Evolutionary conservation across 2,113 vertebrate species (phyloP), one percentile per base, ranked within the genome.

Genomic region (Ondatra zibethicus): DNA sequence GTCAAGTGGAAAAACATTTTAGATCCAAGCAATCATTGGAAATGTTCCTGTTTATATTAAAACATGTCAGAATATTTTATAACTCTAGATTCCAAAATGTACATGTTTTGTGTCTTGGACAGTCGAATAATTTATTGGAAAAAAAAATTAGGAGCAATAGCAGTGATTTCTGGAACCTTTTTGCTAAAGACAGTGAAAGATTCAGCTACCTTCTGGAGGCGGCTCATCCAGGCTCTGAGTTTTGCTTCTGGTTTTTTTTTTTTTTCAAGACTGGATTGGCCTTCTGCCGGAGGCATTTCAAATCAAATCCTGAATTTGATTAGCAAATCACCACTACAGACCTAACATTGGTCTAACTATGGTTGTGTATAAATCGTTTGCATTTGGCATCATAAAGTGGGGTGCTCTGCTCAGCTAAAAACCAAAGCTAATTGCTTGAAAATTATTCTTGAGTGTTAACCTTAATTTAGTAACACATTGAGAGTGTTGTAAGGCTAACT

Each of bases 1-100:
- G 98, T 98, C 98, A 98, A 99, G 98, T 99, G 98, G 98, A 99
- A 99, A 99, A 99, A 99, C 99, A 99, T 99, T 99, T 98, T 98
- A 96, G 98, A 99, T 99, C 98, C 98, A 99, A 98, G 98, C 98
- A 99, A 98, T 99, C 99, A 99, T 98, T 97, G 98, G 98, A 99
- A 99, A 99, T 98, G 98, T 99, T 99, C 99, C 98, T 99, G 99
- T 99, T 99, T 99, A 99, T 99, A 99, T 99, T 99, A 99, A 99
- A 99, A 99, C 99, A 99, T 99, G 99, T 99, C 98, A 98, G 99
- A 98, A 98, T 98, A 99, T 99, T 99, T 98, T 98, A 98, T 98
- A 98, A 98, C 97, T 98, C 98, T 97, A 97, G 98, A 97, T 98
- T 98, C 97, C 98, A 96, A 99, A 98, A 98, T 92, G 97, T 98